Evolutionary conservation across 2,113 vertebrate genomes (phyloP), one percentile per base, ranked within the genome.

Genomic region (Coryphaenoides rupestris): DNA sequence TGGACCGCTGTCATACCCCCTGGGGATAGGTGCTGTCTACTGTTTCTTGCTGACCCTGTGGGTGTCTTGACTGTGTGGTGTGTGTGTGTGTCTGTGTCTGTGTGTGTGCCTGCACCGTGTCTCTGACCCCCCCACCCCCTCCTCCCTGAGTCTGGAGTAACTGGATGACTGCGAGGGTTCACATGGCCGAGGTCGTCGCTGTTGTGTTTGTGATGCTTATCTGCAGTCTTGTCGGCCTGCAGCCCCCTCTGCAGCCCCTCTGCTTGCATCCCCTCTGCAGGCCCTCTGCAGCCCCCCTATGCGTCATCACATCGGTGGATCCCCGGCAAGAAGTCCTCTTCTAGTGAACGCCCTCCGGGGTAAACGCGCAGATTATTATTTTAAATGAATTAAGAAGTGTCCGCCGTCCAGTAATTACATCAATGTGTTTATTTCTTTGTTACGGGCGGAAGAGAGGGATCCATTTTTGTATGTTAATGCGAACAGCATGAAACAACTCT

Each of bases 181-280:
- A 83, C 73, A 66, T 72, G 65, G 56, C n/a, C 60, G 56, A 73
- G 85, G 79, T 86, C 67, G 68, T 59, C 56, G 50, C 52, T 83
- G 81, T 83, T 86, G 73, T 78, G 79, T 70, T 84, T 86, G 66
- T 83, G 80, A 87, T 86, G 80, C 76, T 87, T 83, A 85, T 84
- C 78, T 65, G 63, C 57, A 74, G 66, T 77, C 74, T 70, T 15
- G 5, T 12, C n/a, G 73, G 65, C 80, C 75, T 76, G 72, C 63
- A 69, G 76, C 76, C 53, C 65, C 52, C 58, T n/a, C n/a, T n/a
- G n/a, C n/a, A n/a, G n/a, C n/a, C n/a, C n/a, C n/a, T n/a, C n/a
- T n/a, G n/a, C n/a, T n/a, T n/a, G n/a, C n/a, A n/a, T n/a, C n/a
- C n/a, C n/a, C n/a, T n/a, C n/a, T n/a, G n/a, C n/a, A n/a, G n/a